Evolutionary conservation across 2,113 vertebrate species (phyloP), one percentile per base, ranked within the genome.

Genomic region (Chloebia gouldiae): DNA sequence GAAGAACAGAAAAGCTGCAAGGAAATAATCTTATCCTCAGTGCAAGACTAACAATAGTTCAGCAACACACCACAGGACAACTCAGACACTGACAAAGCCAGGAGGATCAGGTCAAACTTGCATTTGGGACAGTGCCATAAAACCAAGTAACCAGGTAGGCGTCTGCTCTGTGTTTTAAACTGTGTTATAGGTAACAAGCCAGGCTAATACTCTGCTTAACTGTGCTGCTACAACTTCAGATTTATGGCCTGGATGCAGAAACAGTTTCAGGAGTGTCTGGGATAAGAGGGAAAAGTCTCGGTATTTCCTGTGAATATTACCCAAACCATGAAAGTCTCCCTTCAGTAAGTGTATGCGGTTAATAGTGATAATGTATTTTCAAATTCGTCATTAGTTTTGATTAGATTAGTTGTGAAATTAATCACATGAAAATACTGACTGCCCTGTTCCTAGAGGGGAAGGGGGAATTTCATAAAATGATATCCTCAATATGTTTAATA

Each of bases 101-200:
- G 37, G 42, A 71, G 44, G 13, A 81, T 24, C 90, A 96, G 90
- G 88, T 90, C 79, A 95, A 77, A 64, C 76, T 94, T 84, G 45
- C 53, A 35, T 50, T 69, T 6, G 16, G 60, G 76, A 90, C 59
- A 37, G 49, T 82, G 80, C 65, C 75, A 63, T 49, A 81, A 95
- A 81, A 76, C 54, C 83, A 93, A 54, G 20, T 75, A 92, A 83
- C 30, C 49, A 71, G 60, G 21, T 28, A 72, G 60, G 24, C 2
- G 1, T 91, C 40, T 89, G 35, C 61, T 45, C 83, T 45, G 5
- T 50, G 28, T 71, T 82, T 73, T 80, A 86, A 77, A 88, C n/a
- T 61, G 35, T 2, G 0, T 22, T 56, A 35, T 4, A 56, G 44
- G 18, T 35, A 83, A n/a, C 42, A 76, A 85, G 8, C 13, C 59